phyloP scores from a whole-genome alignment of 2,888 invertebrate genomes.

The Enoplolaimus lenunculus region DNA sequence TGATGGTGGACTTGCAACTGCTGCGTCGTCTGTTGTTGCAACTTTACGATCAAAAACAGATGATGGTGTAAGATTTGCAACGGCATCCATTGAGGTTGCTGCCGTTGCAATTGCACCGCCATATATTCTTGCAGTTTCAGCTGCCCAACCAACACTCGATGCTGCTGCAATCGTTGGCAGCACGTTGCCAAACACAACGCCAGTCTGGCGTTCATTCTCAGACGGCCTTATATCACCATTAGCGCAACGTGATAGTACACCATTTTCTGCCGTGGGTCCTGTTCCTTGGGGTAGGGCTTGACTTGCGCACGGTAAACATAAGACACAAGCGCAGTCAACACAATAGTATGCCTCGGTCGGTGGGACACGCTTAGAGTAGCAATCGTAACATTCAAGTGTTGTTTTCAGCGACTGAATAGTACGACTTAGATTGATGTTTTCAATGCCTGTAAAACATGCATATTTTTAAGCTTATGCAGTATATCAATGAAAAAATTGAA shows the following conservation, averaged over 20 bases:
- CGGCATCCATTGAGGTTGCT: too few relatives aligned
- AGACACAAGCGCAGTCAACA: not conserved
- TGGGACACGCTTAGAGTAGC: not conserved
- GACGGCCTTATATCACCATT: too few relatives aligned
- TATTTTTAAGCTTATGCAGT: too few relatives aligned
- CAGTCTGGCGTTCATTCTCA: too few relatives aligned
- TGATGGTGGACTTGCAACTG: not conserved
- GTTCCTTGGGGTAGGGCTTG: too few relatives aligned
- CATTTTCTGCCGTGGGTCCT: too few relatives aligned
- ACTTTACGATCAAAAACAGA: too few relatives aligned
- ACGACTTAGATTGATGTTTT: not conserved
- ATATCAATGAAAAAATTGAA: too few relatives aligned
- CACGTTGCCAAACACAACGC: too few relatives aligned
- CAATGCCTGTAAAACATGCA: not conserved
- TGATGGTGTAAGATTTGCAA: too few relatives aligned
- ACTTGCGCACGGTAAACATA: not conserved
- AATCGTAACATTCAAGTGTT: not conserved
- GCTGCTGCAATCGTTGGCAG: not conserved
- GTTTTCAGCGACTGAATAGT: not conserved
- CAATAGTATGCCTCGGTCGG: not conserved
- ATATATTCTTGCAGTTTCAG: not conserved
- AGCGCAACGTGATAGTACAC: not conserved
- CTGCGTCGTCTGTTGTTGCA: not conserved
- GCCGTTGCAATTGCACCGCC: not conserved
- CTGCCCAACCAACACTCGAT: not conserved